Conservation (phyloP, 1,140 invertebrate genomes). For the Conus ventricosus region DNA sequence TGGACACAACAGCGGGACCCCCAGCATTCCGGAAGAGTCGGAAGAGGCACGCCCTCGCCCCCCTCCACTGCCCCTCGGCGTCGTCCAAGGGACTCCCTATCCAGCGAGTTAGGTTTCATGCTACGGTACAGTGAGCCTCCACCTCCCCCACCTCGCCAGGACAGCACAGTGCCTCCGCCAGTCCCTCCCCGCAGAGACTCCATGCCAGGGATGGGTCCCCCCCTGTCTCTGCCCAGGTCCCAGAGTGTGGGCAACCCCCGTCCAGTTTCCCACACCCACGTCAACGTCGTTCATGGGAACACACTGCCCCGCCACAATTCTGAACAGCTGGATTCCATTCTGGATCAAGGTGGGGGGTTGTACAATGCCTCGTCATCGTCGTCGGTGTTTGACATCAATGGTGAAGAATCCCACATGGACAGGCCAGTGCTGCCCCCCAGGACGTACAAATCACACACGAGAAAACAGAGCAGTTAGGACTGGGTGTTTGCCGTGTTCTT, state of each 20-base stretch:
- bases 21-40: conserved; percentile 14
- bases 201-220: conserved; percentile 57
- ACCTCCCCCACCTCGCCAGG: conserved; percentile 57
- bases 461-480: conserved; percentile 63
- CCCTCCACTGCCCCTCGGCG: conserved; percentile 62
- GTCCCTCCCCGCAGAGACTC: conserved; percentile 76
- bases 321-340: background rate
- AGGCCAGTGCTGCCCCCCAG: conserved; percentile 64
- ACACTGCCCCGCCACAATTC: conserved; percentile 55
- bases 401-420: conserved; percentile 43
- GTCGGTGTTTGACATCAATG: conserved; percentile 52
- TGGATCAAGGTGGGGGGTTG: conserved; percentile 26
- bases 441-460: conserved; percentile 63
- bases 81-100: conserved; percentile 61
- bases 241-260: conserved; percentile 61
- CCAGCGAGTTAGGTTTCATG: conserved; percentile 35
- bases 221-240: conserved; percentile 75
- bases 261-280: background rate
- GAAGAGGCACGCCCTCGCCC: conserved; percentile 45
- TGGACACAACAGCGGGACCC: background rate
- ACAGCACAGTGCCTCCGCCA: conserved; percentile 68
- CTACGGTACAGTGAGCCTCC: conserved; percentile 65
- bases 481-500: background rate
- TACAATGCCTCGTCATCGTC: background rate
- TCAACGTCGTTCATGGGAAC: no score